Percentiles rank a stretch among this genome's conserved stretches.
phyloP scores from a whole-genome alignment of 1,140 invertebrate species.

The Sesamia nonagrioides region DNA sequence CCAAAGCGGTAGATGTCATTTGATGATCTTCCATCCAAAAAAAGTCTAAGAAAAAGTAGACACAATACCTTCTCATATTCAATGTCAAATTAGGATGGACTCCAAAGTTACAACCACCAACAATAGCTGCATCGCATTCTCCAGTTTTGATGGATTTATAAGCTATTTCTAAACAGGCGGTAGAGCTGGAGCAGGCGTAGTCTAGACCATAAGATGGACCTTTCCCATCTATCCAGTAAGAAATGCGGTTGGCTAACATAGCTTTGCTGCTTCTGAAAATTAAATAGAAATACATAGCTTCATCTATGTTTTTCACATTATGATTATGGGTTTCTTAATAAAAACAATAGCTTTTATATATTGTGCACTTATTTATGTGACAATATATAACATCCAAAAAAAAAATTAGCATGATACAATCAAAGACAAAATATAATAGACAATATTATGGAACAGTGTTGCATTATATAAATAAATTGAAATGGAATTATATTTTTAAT shows the following conservation, averaged over 20 bases:
- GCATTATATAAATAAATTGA: too few species aligned
- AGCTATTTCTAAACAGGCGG: constrained; percentile 95
- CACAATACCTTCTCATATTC: constrained; percentile 90
- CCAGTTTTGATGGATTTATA: constrained; percentile 92
- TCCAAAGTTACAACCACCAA: constrained; percentile 94
- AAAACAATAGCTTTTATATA: too few species aligned
- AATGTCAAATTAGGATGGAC: constrained; percentile 94
- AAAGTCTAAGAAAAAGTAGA: not conserved
- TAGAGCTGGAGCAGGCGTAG: constrained; percentile 96
- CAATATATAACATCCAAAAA: too few species aligned
- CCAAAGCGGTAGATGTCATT: too few species aligned
- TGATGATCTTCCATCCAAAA: too few species aligned
- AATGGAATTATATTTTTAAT: too few species aligned
- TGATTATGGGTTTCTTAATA: too few species aligned
- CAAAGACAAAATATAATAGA: too few species aligned
- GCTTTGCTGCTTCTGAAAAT: constrained; percentile 52
- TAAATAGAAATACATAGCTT: not conserved
- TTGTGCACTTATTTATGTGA: too few species aligned
- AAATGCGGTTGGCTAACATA: constrained; percentile 64
- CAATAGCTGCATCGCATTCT: constrained; percentile 94
- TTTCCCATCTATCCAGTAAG: constrained; percentile 60
- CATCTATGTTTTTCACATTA: too few species aligned
- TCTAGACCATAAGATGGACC: constrained; percentile 88
- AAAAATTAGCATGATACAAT: too few species aligned
- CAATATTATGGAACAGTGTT: too few species aligned